Evolutionary conservation across 2,797 vertebrate species (phyloP), one percentile per base, ranked within the genome.

Genomic region (Choloepus didactylus): DNA sequence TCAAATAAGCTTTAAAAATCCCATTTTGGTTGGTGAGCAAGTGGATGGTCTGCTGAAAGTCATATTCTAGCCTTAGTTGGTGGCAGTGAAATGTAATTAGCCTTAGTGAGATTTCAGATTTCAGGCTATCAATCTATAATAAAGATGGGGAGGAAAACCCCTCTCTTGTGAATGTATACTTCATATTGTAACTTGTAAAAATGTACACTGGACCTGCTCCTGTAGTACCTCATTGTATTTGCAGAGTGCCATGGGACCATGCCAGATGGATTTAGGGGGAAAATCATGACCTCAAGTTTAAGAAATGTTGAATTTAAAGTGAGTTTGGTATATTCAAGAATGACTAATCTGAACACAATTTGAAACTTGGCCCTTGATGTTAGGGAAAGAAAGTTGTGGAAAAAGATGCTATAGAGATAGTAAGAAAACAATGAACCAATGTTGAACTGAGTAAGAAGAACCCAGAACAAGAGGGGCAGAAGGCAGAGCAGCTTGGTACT

Each of bases 221-320:
- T 31, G 3, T 16, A 80, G 35, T 29, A 31, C 90, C 14, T 46
- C 29, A 59, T 41, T 85, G 0, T 59, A 31, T 44, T 56, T 82
- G 31, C 9, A 77, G 16, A 89, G 3, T 1, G 54, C 15, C 38
- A 29, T 16, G 5, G 54, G 62, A 44, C 25, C 11, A 41, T 19
- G 62, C 59, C 18, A 59, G 4, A 70, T 60, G 49, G 7, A 3
- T 6, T 67, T 66, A 64, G 5, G 62, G 5, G 59, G 3, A 87
- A 79, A 76, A 90, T 75, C 27, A 56, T n/a, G 31, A 70, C 66
- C 11, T 56, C 9, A 51, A 16, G 7, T 84, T 83, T 86, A 35
- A 82, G 35, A 87, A 86, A 88, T 85, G n/a, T 27, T 76, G 5
- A 51, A 10, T 89, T 85, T 51, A 85, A 59, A 66, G 6, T 94